Evolutionary conservation across 2,113 vertebrate species (phyloP).

Genomic region (Siphamia tubifer): DNA sequence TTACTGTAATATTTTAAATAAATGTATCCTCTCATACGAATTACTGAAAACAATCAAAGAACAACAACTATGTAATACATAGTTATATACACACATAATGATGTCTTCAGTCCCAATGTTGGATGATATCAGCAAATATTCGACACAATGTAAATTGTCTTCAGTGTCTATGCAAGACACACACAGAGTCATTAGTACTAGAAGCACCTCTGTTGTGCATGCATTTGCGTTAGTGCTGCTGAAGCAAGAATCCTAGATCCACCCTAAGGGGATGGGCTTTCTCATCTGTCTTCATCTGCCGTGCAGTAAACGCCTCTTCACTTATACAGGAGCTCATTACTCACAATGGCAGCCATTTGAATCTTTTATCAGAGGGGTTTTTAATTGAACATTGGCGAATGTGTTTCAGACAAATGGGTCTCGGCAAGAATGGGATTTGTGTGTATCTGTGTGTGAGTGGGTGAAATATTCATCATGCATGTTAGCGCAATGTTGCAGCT

Average conservation of each 20-base stretch:
- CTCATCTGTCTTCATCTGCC: constrained; percentile 75
- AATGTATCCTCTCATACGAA: too few species aligned
- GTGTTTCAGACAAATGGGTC: constrained; percentile 65
- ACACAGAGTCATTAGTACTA: not conserved
- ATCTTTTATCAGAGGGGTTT: constrained; percentile 74
- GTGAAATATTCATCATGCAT: constrained; percentile 46
- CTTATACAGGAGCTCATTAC: constrained; percentile 75
- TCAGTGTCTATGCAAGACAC: not conserved
- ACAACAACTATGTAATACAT: too few species aligned
- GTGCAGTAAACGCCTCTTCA: constrained; percentile 74
- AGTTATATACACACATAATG: too few species aligned
- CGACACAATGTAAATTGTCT: not conserved
- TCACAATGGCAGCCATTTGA: constrained; percentile 75
- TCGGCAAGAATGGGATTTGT: constrained; percentile 28
- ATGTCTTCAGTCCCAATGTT: too few species aligned
- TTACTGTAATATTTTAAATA: too few species aligned
- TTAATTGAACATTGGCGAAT: constrained; percentile 75
- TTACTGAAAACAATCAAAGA: too few species aligned
- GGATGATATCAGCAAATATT: too few species aligned
- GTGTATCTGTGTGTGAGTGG: constrained; percentile 25
- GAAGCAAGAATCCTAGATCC: constrained; percentile 52
- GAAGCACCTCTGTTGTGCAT: constrained; percentile 17
- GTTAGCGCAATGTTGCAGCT: too few species aligned
- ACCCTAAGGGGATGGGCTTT: constrained; percentile 48
- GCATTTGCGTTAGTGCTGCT: constrained; percentile 63